A percentile compares a stretch with the other conserved stretches of the same genome.
phyloP scores from a whole-genome alignment of 2,113 vertebrate species.

The Uria aalge region DNA sequence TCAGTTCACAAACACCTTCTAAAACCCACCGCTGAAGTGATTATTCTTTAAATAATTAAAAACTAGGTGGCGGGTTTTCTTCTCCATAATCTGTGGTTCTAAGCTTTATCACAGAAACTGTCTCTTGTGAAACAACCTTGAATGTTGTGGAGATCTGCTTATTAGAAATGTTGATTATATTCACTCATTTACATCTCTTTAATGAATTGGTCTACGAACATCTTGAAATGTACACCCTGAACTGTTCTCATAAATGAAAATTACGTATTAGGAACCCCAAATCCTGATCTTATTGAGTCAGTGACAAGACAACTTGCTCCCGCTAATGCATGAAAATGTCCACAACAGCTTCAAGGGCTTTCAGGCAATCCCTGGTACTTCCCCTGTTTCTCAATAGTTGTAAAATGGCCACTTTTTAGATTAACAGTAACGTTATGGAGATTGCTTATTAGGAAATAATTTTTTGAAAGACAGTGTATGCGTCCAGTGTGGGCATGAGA shows the following conservation, averaged over 20 bases:
- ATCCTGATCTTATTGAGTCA: background rate
- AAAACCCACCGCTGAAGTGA: background rate
- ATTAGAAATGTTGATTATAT: background rate
- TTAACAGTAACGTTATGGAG: background rate
- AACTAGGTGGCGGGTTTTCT: background rate
- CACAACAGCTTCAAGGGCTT: background rate
- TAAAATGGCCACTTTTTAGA: background rate
- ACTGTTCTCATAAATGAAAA: background rate
- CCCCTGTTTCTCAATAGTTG: background rate
- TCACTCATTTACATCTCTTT: background rate
- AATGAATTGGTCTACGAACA: background rate
- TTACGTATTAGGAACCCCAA: background rate
- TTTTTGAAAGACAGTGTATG: background rate
- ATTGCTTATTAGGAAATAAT: background rate
- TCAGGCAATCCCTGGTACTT: accelerated
- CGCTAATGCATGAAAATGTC: background rate
- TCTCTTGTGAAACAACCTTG: background rate
- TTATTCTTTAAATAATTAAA: slow-evolving; percentile 6
- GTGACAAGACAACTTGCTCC: background rate
- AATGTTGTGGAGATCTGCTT: background rate
- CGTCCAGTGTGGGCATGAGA: background rate
- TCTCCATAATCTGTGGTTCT: background rate
- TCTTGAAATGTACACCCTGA: background rate
- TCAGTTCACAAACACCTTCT: slow-evolving; percentile 15
- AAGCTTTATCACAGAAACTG: background rate